phyloP scores from a whole-genome alignment of 2,113 vertebrate genomes.

The Sorex araneus region DNA sequence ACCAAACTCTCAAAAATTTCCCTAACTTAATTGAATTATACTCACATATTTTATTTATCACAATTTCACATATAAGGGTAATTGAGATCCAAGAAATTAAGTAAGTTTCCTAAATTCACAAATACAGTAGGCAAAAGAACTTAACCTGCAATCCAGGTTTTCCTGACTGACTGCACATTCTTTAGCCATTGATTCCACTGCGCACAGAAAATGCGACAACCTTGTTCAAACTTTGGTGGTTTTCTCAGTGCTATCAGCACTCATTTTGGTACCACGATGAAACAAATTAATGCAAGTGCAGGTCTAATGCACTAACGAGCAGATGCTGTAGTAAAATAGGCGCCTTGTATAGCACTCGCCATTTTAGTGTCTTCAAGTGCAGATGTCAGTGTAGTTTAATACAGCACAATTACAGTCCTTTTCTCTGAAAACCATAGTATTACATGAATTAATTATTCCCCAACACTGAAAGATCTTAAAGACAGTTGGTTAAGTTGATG shows the following conservation, averaged over 20 bases:
- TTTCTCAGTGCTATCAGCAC: not conserved
- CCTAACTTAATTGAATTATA: conserved; percentile 59
- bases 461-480: conserved; percentile 34
- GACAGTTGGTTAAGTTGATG: conserved; percentile 29
- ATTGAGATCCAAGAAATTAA: not conserved
- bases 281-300: conserved; percentile 34
- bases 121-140: conserved; percentile 4
- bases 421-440: not conserved
- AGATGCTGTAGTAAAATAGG: not conserved
- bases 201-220: not conserved
- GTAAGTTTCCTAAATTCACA: conserved; percentile 13
- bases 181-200: conserved; percentile 46
- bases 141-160: not conserved
- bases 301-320: conserved; percentile 10
- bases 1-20: conserved; percentile 6
- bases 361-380: conserved; percentile 43
- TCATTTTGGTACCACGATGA: conserved; percentile 16
- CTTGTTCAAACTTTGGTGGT: not conserved
- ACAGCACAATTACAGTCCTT: conserved; percentile 39
- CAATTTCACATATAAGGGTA: conserved; percentile 27
- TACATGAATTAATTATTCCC: conserved; percentile 57
- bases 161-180: not conserved
- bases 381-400: conserved; percentile 16
- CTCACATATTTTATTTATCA: conserved; percentile 35
- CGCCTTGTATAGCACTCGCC: conserved; percentile 18